phyloP scores from a whole-genome alignment of 2,888 invertebrate genomes.

The Hemicrepidius hirtus region DNA sequence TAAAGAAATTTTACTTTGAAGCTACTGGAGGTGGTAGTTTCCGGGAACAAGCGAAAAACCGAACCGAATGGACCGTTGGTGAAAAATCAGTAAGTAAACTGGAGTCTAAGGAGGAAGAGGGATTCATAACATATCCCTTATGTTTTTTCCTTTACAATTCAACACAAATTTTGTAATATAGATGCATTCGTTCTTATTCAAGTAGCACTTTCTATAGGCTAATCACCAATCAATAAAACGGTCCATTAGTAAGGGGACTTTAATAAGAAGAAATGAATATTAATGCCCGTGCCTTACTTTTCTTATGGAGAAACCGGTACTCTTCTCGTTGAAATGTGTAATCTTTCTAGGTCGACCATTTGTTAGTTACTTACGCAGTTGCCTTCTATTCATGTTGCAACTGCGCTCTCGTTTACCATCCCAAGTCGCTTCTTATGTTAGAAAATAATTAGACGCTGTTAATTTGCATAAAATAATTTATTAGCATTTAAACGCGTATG shows the following conservation, averaged over 20 bases:
- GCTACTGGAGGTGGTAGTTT: too few relatives aligned
- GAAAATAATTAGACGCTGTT: slow-evolving; percentile 17
- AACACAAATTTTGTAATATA: too few relatives aligned
- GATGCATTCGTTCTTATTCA: background rate
- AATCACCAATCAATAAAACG: background rate
- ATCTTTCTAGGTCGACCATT: slow-evolving; percentile 23
- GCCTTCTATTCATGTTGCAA: slow-evolving; percentile 25
- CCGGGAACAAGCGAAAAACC: too few relatives aligned
- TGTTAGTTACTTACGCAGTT: background rate
- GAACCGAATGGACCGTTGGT: too few relatives aligned
- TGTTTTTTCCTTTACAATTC: too few relatives aligned
- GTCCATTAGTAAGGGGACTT: background rate
- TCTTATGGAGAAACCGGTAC: background rate
- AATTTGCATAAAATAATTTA: slow-evolving; percentile 27
- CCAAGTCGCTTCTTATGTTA: slow-evolving; percentile 11
- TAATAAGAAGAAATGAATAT: background rate
- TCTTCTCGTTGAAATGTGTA: background rate
- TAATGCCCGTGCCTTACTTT: slow-evolving; percentile 16
- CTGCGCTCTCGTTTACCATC: slow-evolving; percentile 23
- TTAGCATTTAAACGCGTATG: background rate
- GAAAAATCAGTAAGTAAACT: too few relatives aligned
- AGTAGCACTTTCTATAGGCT: background rate
- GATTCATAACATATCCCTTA: too few relatives aligned
- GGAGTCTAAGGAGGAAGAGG: too few relatives aligned
- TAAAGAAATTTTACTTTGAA: too few relatives aligned